Evolutionary conservation across 2,888 invertebrate species (phyloP), one percentile per base, ranked within the genome.

Genomic region (Melinaea menophilus): DNA sequence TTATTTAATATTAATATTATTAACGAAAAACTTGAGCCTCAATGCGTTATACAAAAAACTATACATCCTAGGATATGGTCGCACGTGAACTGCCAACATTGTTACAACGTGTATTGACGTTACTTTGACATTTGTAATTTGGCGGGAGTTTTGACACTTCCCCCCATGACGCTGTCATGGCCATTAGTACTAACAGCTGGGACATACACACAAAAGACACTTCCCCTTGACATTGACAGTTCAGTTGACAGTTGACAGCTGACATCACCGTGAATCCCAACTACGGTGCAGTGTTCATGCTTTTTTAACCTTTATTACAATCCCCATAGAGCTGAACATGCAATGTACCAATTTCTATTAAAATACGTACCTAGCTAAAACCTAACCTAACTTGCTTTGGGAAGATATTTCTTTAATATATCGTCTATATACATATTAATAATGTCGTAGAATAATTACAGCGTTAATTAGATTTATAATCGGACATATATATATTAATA

Each of bases 281-380:
- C 77, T 77, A 79, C 75, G 69, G 79, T 79, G 79, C 79, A 70
- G 73, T 75, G 72, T 65, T 67, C 79, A 79, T 79, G 80, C 79
- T 73, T 69, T 69, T 64, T 58, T 62, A 64, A 61, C 65, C 68
- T 63, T 61, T 70, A 68, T 69, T 59, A 66, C 59, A 62, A 59
- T 69, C 57, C 60, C 61, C 57, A 55, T 58, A 51, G 62, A 68
- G 66, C 58, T 64, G 60, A 68, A 64, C 71, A 69, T 75, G 73
- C 71, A 71, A 68, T 65, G 66, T 58, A 59, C 31, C 62, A 68
- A 65, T 66, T 61, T 57, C 63, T 64, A 67, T 60, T 61, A 59
- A 55, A 59, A 55, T 63, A 66, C 48, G 62, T 62, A 63, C 61
- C 11, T 59, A 54, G 48, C 59, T 33, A 60, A 51, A 56, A 56